Base-by-base conservation (phyloP, 2,113 vertebrate genomes). In the Oryzias javanicus region DNA sequence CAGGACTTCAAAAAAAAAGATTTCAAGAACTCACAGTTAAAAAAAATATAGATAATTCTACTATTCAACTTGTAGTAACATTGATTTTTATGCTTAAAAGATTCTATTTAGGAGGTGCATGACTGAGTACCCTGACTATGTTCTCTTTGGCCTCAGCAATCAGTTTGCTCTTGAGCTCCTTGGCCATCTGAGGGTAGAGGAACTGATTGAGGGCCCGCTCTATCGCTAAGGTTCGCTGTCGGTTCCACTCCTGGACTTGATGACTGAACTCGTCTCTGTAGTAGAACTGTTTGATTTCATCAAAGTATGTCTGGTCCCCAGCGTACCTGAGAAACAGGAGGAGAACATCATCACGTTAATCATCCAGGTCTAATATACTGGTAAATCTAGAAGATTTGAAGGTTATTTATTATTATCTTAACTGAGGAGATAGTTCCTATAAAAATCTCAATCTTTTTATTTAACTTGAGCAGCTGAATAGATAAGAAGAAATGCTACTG, bases 211-310 rank as follows among this genome's bases (percentile, higher is more conserved):
- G 92, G 4, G 95, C 76, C 18, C 95, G 87, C 72, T 98, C 97
- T 0, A 99, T 98, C 78, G 97, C 97, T 86, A 98, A 86, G 0
- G 94, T 98, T 52, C 97, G 93, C 84, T 99, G 97, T 25, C 95
- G 92, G 78, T 98, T 99, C 97, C 97, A 99, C 79, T 99, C 97
- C 65, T 99, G 97, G 64, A 99, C 97, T 77, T 99, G 97, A 86
- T 99, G 97, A 80, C 97, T 99, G 92, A 99, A 99, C 88, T 99
- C 97, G 41, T 99, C 97, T 52, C 97, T 93, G 80, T 99, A 99
- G 82, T 99, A 98, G 86, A 99, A 99, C 78, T 98, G 97, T 69
- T 99, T 99, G 84, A 99, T 99, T 81, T 99, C 97, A 59, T 99
- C 97, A 77, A 98, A 99, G 74, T 99, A 99, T 0, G 96, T 97